Evolutionary conservation across 2,888 invertebrate species (phyloP), one percentile per base, ranked within the genome.

Genomic region (Nasonia oneida): DNA sequence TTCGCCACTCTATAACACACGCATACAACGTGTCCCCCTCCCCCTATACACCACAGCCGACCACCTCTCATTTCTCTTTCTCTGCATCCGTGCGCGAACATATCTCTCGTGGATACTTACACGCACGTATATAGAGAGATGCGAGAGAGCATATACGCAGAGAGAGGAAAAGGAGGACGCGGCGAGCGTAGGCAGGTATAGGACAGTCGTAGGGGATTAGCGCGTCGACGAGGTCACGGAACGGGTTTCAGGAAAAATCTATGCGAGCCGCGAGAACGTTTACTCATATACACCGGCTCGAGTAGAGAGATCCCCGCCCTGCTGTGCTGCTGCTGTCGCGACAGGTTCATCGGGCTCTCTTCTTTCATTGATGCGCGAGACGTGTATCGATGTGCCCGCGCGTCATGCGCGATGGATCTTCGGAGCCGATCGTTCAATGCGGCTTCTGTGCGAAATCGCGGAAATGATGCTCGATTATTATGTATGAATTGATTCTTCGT

Each of bases 181-280:
- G 71, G 10, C n/a, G 3, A 57, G 61, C 47, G 78, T 76, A 83
- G 86, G 88, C 87, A 88, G 89, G 87, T 89, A 88, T 87, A 89
- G 88, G 81, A 87, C 86, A 81, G 87, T 89, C 88, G 88, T 88
- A 88, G 47, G 23, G 86, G 89, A 90, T 88, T 84, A 89, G 88
- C 81, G 85, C 87, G 84, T 84, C 83, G 86, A 88, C 84, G 91
- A 90, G 90, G 90, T 90, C 91, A 91, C 89, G 86, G 87, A 91
- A 90, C 91, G 90, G 90, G 91, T 91, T 91, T 91, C 89, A 89
- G 89, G 90, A 90, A 91, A 91, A 91, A 91, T 90, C 89, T 88
- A 88, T 88, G 81, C 85, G 79, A 89, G 77, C 86, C 87, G 89
- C 29, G 81, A 47, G 74, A 12, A 18, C 57, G 78, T 39, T 77